Evolutionary conservation across 37 sponge, comb jelly and placozoan species (phyloP), one percentile per base, ranked within the genome.

Genomic region (Cladorhizidae sp.): DNA sequence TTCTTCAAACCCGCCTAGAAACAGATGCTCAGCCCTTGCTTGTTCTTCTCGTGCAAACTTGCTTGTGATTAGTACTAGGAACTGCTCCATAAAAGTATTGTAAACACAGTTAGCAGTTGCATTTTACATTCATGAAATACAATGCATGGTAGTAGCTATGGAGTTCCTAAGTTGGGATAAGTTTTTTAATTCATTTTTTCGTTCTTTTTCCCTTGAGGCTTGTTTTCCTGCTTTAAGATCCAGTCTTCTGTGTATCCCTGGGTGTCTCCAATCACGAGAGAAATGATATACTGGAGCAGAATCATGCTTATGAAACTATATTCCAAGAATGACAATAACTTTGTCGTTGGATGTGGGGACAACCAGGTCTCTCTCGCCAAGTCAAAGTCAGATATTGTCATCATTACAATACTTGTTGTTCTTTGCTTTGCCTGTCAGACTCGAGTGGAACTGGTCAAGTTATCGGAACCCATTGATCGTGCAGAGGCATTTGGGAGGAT

Each of bases 401-500:
- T 59, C 39, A 29, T 31, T 1, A 64, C 40, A 57, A 31, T 32
- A 49, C 37, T 22, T 71, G 9, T 70, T 22, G 74, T 2, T 31
- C 12, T 15, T 55, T 43, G 8, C 9, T 45, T 45, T 45, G 49
- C 3, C 31, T 35, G 57, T 23, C 33, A 91, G 91, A 79, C 80
- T 40, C 79, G 61, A 63, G 40, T 91, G 31, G 83, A 83, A 37
- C 61, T 91, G 74, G 64, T 72, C 1, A 58, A 83, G 70, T 22
- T 86, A 35, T 9, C 55, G 29, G 81, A 78, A 14, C 77, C 74
- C 5, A 58, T 93, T 2, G 82, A 93, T 22, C 87, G 75, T 73
- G 90, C 94, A 61, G 90, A 86, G 37, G 87, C 94, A 0, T 93
- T 83, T 76, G 94, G 94, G 14, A 68, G 94, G 32, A 89, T 93